Base-by-base conservation (phyloP, 1,140 invertebrate genomes). In the Phenacoccus solenopsis region DNA sequence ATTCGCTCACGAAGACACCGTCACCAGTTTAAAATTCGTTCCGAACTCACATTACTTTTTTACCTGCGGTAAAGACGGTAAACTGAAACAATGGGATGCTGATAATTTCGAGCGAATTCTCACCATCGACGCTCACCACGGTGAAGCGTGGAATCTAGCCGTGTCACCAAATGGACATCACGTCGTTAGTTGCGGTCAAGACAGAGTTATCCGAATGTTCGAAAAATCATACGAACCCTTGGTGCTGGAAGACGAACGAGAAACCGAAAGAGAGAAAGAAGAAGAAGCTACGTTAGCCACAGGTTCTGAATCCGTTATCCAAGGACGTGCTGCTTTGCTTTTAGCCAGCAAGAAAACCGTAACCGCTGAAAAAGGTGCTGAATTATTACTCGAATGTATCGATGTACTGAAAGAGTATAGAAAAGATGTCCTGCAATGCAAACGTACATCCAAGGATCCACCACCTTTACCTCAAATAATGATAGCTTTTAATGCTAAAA, bases 81-180 rank as follows among this genome's bases (percentile, higher is more conserved):
- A 88, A 77, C 81, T 98, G 0, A 98, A 97, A 79, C 88, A 98
- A 79, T 99, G 97, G 96, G 96, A 99, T 82, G 94, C 86, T 0
- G 96, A 98, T 78, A 90, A 83, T 68, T 98, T 92, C 78, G 85
- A 94, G 74, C 91, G 93, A 80, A 94, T 98, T 70, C 81, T 89
- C 9, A 96, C 93, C 0, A 79, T 98, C n/a, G 84, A 90, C 83
- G 89, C 89, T 13, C 93, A 95, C 79, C 82, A 86, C 74, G 90
- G 89, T 4, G 89, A 90, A 80, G 87, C 91, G 1, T 87, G 85
- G 81, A 81, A 81, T 73, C 79, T 96, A 74, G 82, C 85, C 28
- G 85, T 96, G 56, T 91, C 90, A 72, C 84, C 90, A 9, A 92
- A 88, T 80, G 95, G 94, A 1, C 80, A 87, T 68, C 88, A 85